Base-by-base conservation (phyloP, 2,797 vertebrate genomes). In the Parambassis ranga region DNA sequence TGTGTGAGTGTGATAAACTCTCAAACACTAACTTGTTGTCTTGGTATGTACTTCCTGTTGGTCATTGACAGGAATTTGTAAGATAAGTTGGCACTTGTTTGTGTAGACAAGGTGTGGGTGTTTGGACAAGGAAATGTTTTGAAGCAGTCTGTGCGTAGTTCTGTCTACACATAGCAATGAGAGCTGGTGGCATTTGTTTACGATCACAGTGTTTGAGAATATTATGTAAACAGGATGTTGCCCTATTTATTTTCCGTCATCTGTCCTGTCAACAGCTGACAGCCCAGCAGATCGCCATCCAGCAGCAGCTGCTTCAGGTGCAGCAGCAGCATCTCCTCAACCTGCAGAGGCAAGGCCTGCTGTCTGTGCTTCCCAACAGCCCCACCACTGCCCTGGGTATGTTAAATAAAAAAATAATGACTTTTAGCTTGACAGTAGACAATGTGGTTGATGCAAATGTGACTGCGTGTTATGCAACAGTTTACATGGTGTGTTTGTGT, bases 271-370 rank as follows among this genome's bases (percentile, higher is more conserved):
- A 5, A 76, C 94, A 98, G 93, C 92, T 96, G 86, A 94, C 95
- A 49, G 92, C 94, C 1, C 97, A 98, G 92, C 97, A 98, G 92
- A 89, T 98, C 85, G 95, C 94, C 75, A 95, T 98, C 74, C 97
- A 98, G 90, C 96, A 98, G 83, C 97, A 99, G 84, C 94, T 99
- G 68, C 82, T 99, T 41, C 95, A 98, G 86, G 95, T 98, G 92
- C 97, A 99, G 63, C 96, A 98, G 90, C 97, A 99, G 70, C 96
- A 99, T 86, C 94, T 99, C 76, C 92, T 98, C 82, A 96, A 95
- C 70, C 85, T 98, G 86, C 96, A 99, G 91, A 95, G 97, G 58
- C 96, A 98, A 84, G 97, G 97, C 71, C 92, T 99, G 79, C 92
- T 99, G 59, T 94, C 95, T 0, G 94, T 92, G 83, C 95, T 64